These are phyloP conservation scores for Sphaerophoria taeniata DNA, from an alignment of 2,888 invertebrate species.

Conservation along the genomic window DNA sequence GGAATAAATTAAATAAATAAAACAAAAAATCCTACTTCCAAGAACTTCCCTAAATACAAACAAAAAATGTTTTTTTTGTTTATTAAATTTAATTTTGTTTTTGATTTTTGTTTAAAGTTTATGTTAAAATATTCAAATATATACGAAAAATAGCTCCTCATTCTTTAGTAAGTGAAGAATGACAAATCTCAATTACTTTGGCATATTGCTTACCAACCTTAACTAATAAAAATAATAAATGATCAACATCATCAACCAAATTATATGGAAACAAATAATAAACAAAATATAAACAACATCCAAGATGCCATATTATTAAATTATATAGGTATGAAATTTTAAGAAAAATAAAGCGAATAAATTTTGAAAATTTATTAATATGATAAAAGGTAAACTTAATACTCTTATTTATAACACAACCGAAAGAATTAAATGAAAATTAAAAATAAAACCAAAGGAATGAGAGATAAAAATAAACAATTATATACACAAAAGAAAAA, in stretches of 20 bases:
- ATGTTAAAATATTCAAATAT: constrained; percentile 27
- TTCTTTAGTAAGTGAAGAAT: constrained; percentile 61
- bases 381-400: constrained; percentile 34
- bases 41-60: constrained; percentile 59
- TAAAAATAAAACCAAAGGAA: constrained; percentile 31
- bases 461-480: constrained; percentile 49
- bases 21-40: constrained; percentile 66
- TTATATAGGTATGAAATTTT: constrained; percentile 43
- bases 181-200: constrained; percentile 69
- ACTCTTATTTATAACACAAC: constrained; percentile 60
- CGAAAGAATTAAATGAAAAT: constrained; percentile 38
- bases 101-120: constrained; percentile 18
- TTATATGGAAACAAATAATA: constrained; percentile 36
- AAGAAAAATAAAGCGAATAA: constrained; percentile 49
- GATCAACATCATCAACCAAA: constrained; percentile 54
- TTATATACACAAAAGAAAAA: constrained; percentile 62
- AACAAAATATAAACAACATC: constrained; percentile 32
- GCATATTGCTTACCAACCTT: constrained; percentile 63
- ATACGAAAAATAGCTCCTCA: constrained; percentile 50
- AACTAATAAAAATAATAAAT: constrained; percentile 27
- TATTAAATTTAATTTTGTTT: constrained; percentile 5
- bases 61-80: constrained; percentile 13
- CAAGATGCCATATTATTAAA: constrained; percentile 38
- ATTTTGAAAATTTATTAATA: constrained; percentile 64
- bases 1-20: constrained; percentile 19